Evolutionary conservation across 1,140 invertebrate genomes (phyloP).

Genomic region (Chironomus striatipennis): DNA sequence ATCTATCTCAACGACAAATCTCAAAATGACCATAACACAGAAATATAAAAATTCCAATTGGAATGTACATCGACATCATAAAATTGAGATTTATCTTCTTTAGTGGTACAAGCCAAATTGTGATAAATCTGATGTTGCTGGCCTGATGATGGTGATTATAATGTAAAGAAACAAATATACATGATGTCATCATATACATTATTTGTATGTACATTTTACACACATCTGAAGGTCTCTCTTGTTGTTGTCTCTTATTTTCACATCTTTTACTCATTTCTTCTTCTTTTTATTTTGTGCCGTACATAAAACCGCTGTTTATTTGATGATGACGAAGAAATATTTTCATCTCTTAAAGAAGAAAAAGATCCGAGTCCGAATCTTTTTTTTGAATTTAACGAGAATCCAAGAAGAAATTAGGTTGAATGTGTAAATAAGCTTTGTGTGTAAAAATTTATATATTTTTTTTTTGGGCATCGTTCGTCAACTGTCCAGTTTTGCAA

Average conservation of each 20-base stretch:
- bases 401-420: background rate
- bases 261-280: too few relatives aligned
- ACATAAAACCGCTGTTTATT: too few relatives aligned
- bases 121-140: background rate
- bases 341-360: background rate
- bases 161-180: background rate
- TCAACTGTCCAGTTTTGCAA: background rate
- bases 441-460: background rate
- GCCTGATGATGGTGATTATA: too few relatives aligned
- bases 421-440: background rate
- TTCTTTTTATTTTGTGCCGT: too few relatives aligned
- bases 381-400: background rate
- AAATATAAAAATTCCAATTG: too few relatives aligned
- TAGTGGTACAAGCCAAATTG: background rate
- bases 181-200: conserved; percentile 8
- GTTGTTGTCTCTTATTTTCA: background rate
- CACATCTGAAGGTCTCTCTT: background rate
- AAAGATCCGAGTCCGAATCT: background rate
- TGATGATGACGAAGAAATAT: background rate
- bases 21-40: too few relatives aligned
- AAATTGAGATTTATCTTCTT: too few relatives aligned
- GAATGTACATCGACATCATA: too few relatives aligned
- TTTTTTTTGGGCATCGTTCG: background rate
- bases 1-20: too few relatives aligned
- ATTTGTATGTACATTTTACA: background rate